phyloP scores from a whole-genome alignment of 2,797 vertebrate genomes.

The Dicrostonyx torquatus region DNA sequence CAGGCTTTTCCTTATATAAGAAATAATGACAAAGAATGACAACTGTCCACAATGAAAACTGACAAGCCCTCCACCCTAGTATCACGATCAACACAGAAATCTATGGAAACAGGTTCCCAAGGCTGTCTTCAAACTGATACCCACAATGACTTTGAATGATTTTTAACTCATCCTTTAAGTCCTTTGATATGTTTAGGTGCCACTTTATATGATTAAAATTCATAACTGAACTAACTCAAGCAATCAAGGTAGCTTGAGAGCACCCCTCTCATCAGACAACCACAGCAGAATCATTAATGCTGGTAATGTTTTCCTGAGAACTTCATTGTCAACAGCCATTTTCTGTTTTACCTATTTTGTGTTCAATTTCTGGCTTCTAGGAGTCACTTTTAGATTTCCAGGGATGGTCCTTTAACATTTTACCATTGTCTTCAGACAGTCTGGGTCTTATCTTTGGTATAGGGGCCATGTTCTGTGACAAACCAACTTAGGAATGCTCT shows the following conservation, averaged over 20 bases:
- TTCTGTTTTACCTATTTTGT: background rate
- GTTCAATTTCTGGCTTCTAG: constrained; percentile 18
- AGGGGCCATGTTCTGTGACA: constrained; percentile 67
- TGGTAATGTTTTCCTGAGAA: constrained; percentile 17
- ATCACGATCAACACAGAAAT: background rate
- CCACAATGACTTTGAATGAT: background rate
- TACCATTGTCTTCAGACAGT: constrained; percentile 13
- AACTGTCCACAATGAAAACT: background rate
- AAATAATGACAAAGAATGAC: constrained; percentile 17
- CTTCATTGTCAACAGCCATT: background rate
- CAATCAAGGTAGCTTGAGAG: background rate
- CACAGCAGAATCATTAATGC: background rate
- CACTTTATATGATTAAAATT: constrained; percentile 18
- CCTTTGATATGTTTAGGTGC: background rate
- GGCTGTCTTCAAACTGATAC: background rate
- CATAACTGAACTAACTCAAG: background rate
- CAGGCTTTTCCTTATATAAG: constrained; percentile 22
- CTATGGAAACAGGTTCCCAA: constrained; percentile 1
- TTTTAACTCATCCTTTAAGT: constrained; percentile 37
- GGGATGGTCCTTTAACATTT: background rate
- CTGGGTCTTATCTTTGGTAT: constrained; percentile 73
- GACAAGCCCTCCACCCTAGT: background rate
- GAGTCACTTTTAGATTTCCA: background rate
- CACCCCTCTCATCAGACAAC: background rate
- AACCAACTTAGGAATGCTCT: constrained; percentile 59